phyloP scores from a whole-genome alignment of 2,797 vertebrate species.

The Tangara arthus region DNA sequence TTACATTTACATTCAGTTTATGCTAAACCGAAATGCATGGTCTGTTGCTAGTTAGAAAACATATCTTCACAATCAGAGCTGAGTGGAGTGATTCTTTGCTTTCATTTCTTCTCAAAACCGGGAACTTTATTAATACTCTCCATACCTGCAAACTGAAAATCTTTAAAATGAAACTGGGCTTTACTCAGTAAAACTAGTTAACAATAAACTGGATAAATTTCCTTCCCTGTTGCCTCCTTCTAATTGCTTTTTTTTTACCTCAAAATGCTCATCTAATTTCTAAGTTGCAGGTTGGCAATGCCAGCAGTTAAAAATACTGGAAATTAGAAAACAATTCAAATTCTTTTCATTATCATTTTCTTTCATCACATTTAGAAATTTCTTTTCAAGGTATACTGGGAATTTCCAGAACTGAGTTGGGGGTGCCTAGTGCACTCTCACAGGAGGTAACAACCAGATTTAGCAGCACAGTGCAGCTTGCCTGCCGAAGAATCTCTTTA shows the following conservation, averaged over 20 bases:
- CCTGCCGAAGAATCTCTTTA: slow-evolving; percentile 49
- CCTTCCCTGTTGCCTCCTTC: not conserved
- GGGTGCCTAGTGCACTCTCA: slow-evolving; percentile 49
- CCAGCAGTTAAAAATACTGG: not conserved
- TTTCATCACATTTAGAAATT: not conserved
- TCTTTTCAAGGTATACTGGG: not conserved
- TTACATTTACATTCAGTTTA: not conserved
- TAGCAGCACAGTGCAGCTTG: slow-evolving; percentile 53
- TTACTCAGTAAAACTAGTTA: not conserved
- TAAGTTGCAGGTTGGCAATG: not conserved
- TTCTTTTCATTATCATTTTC: slow-evolving; percentile 22
- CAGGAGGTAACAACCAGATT: slow-evolving; percentile 59
- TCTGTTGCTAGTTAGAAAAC: not conserved
- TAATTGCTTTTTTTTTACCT: not conserved
- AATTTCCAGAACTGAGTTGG: slow-evolving; percentile 24
- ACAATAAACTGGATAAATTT: not conserved
- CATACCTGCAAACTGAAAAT: not conserved
- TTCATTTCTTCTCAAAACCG: not conserved
- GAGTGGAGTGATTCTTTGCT: not conserved
- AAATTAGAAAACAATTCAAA: not conserved
- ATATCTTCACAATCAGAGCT: not conserved
- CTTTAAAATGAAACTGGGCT: not conserved
- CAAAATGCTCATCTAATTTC: not conserved
- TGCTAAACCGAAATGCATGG: not conserved
- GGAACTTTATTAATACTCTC: not conserved